Evolutionary conservation across 1,140 invertebrate species (phyloP), one percentile per base, ranked within the genome.

Genomic region (Arctopsyche grandis): DNA sequence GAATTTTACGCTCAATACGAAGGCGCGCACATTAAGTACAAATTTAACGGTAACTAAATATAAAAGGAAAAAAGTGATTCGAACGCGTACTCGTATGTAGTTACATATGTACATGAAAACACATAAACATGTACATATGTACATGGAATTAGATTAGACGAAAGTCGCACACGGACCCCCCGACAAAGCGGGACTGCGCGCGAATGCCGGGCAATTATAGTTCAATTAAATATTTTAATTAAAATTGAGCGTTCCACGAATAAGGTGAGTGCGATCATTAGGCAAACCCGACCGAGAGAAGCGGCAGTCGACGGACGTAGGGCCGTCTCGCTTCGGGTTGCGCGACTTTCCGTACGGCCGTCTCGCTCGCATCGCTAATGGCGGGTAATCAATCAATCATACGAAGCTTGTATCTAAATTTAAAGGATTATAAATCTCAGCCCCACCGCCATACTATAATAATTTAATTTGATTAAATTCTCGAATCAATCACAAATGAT

Each of bases 191-290:
- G 38, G 44, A 52, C 60, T 77, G 75, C 44, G 69, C 75, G 22
- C 75, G 29, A 52, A 69, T 22, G 24, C 69, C 5, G 69, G 16
- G 44, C 77, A 73, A 78, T 78, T 78, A 78, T 60, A 60, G 77
- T 74, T 74, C 69, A 66, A 79, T 79, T 79, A 79, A 79, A 79
- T 79, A 79, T 74, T 79, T 79, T 79, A 79, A 79, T 79, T 79
- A 79, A 63, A 79, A 79, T 66, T 58, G 48, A 74, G 69, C 44
- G 76, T 70, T 77, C 76, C 63, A 77, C 76, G 60, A 77, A 77
- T 69, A 63, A 77, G 60, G 60, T 63, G 74, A 76, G 74, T 76
- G 58, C 52, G 74, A 76, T 63, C 74, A 76, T 76, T 76, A 76
- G 52, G 74, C 58, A 26, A 38, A 7, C 56, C 74, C 43, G 26